These are phyloP conservation scores for Labia minor DNA, from an alignment of 2,888 invertebrate genomes.

Conservation along the genomic window DNA sequence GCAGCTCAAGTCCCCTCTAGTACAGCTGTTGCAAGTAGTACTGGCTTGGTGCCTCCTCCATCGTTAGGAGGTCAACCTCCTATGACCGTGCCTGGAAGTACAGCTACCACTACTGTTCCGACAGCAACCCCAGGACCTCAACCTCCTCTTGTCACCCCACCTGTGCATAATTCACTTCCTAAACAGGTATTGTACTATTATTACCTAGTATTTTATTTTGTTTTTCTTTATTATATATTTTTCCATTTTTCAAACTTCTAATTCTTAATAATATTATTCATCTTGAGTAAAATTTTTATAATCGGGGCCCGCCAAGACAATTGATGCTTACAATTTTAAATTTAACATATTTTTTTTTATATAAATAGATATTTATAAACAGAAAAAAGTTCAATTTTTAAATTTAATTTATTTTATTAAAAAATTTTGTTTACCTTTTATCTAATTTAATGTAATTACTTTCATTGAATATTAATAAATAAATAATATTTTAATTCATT, in stretches of 20 bases:
- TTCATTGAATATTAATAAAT: neutral
- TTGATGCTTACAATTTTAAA: neutral
- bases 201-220: no score
- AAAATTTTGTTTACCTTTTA: neutral
- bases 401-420: neutral
- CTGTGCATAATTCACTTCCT: constrained; percentile 41
- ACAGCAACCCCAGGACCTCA: constrained; percentile 35
- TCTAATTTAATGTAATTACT: neutral
- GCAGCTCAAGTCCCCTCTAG: constrained; percentile 18
- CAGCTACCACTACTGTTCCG: constrained; percentile 57
- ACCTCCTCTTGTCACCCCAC: constrained; percentile 37
- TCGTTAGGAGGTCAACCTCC: constrained; percentile 43
- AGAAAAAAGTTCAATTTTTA: no score
- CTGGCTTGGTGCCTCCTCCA: constrained; percentile 20
- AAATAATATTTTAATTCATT: no score
- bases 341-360: no score
- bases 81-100: constrained; percentile 53
- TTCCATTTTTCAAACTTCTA: neutral
- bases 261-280: neutral
- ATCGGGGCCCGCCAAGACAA: neutral
- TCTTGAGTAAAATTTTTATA: neutral
- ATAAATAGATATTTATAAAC: no score
- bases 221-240: neutral
- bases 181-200: constrained; percentile 36
- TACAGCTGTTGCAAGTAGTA: constrained; percentile 23